Base-by-base conservation (phyloP, 2,797 vertebrate species). In the Poeciliopsis infans region DNA sequence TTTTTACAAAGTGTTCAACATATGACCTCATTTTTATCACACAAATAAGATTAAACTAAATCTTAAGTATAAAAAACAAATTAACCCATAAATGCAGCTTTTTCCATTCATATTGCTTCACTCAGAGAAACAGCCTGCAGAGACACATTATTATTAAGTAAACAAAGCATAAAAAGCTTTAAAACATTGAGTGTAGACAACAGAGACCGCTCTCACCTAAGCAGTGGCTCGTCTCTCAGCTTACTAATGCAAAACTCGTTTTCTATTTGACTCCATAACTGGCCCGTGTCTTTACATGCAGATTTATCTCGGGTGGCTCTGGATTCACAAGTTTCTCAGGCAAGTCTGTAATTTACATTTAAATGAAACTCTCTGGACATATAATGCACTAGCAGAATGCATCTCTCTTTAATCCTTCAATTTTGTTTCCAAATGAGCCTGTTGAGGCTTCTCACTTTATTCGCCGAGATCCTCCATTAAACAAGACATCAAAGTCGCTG, bases 301-400 rank as follows among this genome's bases (percentile, higher is more conserved):
- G 28, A 72, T 69, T 76, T 75, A 41, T 64, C 80, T 46, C 16
- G 12, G 25, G 25, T n/a, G 39, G 10, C 7, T 82, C 66, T 68
- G 46, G 69, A 79, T 59, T 55, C 28, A 55, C 46, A 53, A 45
- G 8, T 69, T 71, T 81, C 77, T 79, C 41, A 74, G 55, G 66
- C 77, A 47, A 43, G 68, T 78, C 57, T 57, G 57, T 41, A 70
- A 92, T 92, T 93, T 93, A 79, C 88, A 92, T 93, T 90, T 90
- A 92, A 90, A 92, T 93, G 61, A 86, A 91, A 85, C 51, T 80
- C 79, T 72, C 74, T 10, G 74, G 74, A 85, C 68, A 57, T 41
- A 70, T 70, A 70, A 70, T 70, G 68, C 68, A 70, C 23, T 68
- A n/a, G 85, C 74, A 79, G 69, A 88, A 89, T 71, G 43, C 68